phyloP scores from a whole-genome alignment of 1,140 invertebrate species.

The Drosophila varians region DNA sequence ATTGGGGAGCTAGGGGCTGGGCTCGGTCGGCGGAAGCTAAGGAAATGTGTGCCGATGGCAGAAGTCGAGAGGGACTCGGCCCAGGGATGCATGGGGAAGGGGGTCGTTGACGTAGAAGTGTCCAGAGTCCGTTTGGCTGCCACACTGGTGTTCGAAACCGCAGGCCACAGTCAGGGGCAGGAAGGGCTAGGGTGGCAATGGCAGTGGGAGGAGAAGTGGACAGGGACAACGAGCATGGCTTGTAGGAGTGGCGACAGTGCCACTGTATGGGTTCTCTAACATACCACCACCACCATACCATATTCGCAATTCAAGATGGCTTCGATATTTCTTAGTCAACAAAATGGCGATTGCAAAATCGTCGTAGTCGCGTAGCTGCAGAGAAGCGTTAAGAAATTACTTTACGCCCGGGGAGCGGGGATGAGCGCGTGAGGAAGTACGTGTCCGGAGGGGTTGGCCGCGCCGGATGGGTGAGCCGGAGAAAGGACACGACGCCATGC shows the following conservation, averaged over 20 bases:
- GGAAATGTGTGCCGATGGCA: slow-evolving; percentile 79
- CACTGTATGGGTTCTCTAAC: slow-evolving; percentile 39
- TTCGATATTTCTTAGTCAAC: slow-evolving; percentile 82
- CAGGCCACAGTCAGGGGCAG: slow-evolving; percentile 41
- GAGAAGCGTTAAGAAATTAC: slow-evolving; percentile 48
- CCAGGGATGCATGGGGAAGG: background rate
- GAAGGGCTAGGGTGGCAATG: slow-evolving; percentile 18
- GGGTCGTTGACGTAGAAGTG: slow-evolving; percentile 3
- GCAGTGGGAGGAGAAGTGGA: background rate
- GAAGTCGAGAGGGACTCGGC: slow-evolving; percentile 17
- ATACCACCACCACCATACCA: too few species aligned
- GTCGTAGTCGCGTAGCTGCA: slow-evolving; percentile 53
- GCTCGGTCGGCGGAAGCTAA: slow-evolving; percentile 57
- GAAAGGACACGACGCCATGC: too few species aligned
- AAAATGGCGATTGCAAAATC: slow-evolving; percentile 80
- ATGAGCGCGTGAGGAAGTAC: slow-evolving; percentile 17
- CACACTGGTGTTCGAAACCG: slow-evolving; percentile 58
- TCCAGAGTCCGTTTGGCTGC: slow-evolving; percentile 61
- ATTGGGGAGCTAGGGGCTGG: background rate
- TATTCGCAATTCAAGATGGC: slow-evolving; percentile 80
- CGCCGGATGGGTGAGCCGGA: background rate
- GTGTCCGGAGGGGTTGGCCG: background rate
- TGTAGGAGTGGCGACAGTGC: background rate
- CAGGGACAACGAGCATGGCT: background rate
- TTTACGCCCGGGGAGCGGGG: slow-evolving; percentile 20